These are phyloP conservation scores for Drosophila siamana DNA, from an alignment of 2,888 invertebrate species.

Conservation along the genomic window DNA sequence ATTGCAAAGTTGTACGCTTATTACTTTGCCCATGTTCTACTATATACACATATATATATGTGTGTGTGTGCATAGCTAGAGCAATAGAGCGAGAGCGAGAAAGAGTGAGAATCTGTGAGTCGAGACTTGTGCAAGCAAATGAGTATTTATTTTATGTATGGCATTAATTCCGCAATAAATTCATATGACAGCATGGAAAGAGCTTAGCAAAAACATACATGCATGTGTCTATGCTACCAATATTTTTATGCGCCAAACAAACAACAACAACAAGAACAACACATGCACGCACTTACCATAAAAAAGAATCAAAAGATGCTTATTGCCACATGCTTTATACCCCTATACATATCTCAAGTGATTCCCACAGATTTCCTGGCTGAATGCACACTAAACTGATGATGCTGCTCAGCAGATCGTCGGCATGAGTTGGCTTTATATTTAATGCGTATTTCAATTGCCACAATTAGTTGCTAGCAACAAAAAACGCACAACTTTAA, in stretches of 20 bases:
- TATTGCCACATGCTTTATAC: neutral
- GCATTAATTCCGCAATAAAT: slow-evolving; percentile 1
- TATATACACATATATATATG: neutral
- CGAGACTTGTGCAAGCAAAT: neutral
- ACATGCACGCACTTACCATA: slow-evolving; percentile 1
- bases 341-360: neutral
- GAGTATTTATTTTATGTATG: slow-evolving; percentile 1
- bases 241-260: neutral
- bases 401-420: too few species aligned
- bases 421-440: neutral
- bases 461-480: neutral
- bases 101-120: neutral
- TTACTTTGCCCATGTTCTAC: neutral
- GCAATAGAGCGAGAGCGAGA: too few species aligned
- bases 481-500: neutral
- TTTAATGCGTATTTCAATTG: neutral
- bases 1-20: slow-evolving; percentile 1
- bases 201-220: neutral
- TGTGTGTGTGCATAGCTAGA: neutral
- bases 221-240: neutral
- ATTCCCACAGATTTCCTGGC: neutral
- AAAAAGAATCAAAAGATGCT: slow-evolving; percentile 1
- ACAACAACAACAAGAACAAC: neutral
- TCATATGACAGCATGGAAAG: neutral
- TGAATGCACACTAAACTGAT: too few species aligned